Conservation (phyloP, 2,113 vertebrate genomes). For the Pitta sordida region DNA sequence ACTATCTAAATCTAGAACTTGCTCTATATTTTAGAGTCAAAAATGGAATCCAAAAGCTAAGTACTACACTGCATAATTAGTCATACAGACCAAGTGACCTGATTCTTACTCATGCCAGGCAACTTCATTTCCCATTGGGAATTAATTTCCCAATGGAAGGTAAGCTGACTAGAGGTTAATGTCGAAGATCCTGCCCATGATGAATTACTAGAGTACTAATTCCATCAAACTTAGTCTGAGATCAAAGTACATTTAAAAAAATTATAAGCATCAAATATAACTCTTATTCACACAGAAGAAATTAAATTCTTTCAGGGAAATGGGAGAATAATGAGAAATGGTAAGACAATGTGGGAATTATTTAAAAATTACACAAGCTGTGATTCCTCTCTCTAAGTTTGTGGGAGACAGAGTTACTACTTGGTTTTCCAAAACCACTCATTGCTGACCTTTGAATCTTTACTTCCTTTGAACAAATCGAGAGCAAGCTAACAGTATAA, state of each 20-base stretch:
- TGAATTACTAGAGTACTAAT: neutral
- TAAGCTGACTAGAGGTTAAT: neutral
- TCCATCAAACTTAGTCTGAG: neutral
- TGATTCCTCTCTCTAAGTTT: neutral
- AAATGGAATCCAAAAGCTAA: neutral
- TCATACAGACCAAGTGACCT: slow-evolving; percentile 11
- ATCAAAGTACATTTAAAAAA: neutral
- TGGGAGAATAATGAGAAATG: neutral
- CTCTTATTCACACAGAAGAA: neutral
- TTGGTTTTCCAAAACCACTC: neutral
- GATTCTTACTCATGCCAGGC: neutral
- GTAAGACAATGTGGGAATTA: neutral
- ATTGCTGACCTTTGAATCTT: neutral
- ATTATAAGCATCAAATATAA: neutral
- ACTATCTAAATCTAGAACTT: neutral
- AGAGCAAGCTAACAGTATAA: neutral
- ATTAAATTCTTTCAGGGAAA: neutral
- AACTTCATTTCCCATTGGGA: neutral
- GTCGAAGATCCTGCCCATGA: neutral
- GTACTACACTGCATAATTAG: neutral
- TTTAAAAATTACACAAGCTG: neutral
- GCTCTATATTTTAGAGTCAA: neutral
- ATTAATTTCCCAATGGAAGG: neutral
- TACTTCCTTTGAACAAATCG: neutral
- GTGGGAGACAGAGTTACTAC: neutral